A percentile compares a stretch with the other conserved stretches of the same genome.
Evolutionary conservation across 2,888 invertebrate genomes (phyloP).

Genomic region (Mesodorylaimus sp.): DNA sequence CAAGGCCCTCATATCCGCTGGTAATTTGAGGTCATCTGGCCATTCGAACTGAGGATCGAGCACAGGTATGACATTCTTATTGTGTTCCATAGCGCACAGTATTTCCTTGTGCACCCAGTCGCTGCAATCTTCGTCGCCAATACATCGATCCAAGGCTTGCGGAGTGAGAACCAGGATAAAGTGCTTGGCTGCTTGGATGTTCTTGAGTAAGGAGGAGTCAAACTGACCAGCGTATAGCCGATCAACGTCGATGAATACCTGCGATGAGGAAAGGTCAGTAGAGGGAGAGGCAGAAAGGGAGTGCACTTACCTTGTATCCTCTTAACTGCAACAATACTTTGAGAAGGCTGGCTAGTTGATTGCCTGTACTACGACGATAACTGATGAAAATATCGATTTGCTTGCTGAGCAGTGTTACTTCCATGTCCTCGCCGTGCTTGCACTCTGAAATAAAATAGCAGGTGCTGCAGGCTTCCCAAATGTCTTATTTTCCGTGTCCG

Average conservation of each 20-base stretch:
- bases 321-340: constrained; percentile 89
- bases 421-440: constrained; percentile 29
- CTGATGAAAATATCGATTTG: constrained; percentile 85
- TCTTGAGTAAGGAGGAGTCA: constrained; percentile 82
- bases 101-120: constrained; percentile 76
- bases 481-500: no score
- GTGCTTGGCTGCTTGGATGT: constrained; percentile 85
- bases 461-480: no score
- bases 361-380: constrained; percentile 88
- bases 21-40: constrained; percentile 76
- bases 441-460: no score
- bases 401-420: constrained; percentile 40
- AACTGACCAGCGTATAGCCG: constrained; percentile 89
- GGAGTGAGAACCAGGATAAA: constrained; percentile 85
- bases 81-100: constrained; percentile 56
- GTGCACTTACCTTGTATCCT: constrained; percentile 42
- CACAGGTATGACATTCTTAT: constrained; percentile 93
- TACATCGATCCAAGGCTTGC: constrained; percentile 73
- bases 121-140: constrained; percentile 70
- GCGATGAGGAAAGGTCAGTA: no score
- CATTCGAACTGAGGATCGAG: constrained; percentile 76
- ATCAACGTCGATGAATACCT: constrained; percentile 88
- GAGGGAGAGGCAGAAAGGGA: no score
- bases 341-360: constrained; percentile 36
- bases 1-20: constrained; percentile 82